These are phyloP conservation scores for Pterois miles DNA, from an alignment of 2,797 vertebrate species.

Conservation along the genomic window DNA sequence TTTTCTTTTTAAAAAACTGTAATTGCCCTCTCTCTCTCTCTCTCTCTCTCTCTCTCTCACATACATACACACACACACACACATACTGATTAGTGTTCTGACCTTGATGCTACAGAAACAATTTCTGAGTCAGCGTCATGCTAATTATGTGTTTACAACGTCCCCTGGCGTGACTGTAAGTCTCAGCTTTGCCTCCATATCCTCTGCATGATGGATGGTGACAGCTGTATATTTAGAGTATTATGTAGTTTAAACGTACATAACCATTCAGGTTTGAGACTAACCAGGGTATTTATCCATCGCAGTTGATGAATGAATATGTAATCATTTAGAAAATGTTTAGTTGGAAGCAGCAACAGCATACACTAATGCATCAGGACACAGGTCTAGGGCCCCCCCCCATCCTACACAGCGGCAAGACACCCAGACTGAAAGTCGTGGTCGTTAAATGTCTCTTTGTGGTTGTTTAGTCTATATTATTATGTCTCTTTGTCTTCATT, in stretches of 20 bases:
- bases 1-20: background rate
- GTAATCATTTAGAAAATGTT: background rate
- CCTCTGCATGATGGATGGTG: background rate
- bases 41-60: background rate
- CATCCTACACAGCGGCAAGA: background rate
- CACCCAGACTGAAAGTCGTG: background rate
- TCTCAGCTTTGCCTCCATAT: background rate
- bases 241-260: background rate
- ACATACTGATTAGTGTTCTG: constrained; percentile 48
- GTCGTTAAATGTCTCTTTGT: background rate
- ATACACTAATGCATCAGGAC: background rate
- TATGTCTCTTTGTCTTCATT: fast-evolving
- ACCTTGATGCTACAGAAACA: constrained; percentile 63
- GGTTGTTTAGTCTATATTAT: too few relatives aligned
- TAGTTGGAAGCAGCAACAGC: background rate
- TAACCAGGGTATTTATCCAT: background rate
- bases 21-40: constrained; percentile 18
- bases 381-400: background rate
- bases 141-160: constrained; percentile 52
- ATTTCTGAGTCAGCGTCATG: constrained; percentile 60
- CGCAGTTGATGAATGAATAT: background rate
- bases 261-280: background rate
- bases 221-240: background rate
- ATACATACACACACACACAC: background rate
- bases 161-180: constrained; percentile 13